These are phyloP conservation scores for Dasysyrphus tricinctus DNA, from an alignment of 2,888 invertebrate species.

Conservation along the genomic window DNA sequence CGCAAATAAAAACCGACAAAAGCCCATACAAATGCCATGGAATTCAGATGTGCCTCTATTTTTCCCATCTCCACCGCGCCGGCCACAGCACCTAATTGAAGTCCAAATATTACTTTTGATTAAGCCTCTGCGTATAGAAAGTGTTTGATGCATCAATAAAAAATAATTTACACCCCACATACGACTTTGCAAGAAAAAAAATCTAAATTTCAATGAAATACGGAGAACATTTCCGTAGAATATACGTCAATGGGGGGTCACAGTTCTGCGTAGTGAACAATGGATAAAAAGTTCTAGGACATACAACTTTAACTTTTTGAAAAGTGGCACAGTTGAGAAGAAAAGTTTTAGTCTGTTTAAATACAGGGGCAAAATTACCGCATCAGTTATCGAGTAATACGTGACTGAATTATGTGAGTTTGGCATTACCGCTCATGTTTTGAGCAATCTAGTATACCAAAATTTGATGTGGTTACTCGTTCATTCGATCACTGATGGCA, in stretches of 20 bases:
- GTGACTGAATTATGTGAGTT: too few relatives aligned
- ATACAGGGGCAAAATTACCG: too few relatives aligned
- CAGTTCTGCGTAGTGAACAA: not conserved
- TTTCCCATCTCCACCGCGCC: not conserved
- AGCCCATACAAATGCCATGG: not conserved
- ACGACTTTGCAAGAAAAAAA: not conserved
- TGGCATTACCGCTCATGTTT: too few relatives aligned
- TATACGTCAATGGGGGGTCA: not conserved
- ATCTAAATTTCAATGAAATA: not conserved
- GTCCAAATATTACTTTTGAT: slow-evolving; percentile 24
- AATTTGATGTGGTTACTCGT: too few relatives aligned
- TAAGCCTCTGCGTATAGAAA: slow-evolving; percentile 7
- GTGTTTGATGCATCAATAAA: slow-evolving; percentile 22
- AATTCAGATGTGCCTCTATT: not conserved
- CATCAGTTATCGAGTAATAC: too few relatives aligned
- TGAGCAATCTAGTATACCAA: too few relatives aligned
- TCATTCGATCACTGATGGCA: too few relatives aligned
- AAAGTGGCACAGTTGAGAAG: too few relatives aligned
- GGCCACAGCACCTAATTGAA: not conserved
- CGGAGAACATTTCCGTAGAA: not conserved
- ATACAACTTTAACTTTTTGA: too few relatives aligned
- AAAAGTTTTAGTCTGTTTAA: too few relatives aligned
- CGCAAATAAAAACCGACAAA: slow-evolving; percentile 17
- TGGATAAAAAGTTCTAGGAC: not conserved
- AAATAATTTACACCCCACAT: slow-evolving; percentile 4